Evolutionary conservation across 2,888 invertebrate species (phyloP), one percentile per base, ranked within the genome.

Genomic region (Anorthoa munda): DNA sequence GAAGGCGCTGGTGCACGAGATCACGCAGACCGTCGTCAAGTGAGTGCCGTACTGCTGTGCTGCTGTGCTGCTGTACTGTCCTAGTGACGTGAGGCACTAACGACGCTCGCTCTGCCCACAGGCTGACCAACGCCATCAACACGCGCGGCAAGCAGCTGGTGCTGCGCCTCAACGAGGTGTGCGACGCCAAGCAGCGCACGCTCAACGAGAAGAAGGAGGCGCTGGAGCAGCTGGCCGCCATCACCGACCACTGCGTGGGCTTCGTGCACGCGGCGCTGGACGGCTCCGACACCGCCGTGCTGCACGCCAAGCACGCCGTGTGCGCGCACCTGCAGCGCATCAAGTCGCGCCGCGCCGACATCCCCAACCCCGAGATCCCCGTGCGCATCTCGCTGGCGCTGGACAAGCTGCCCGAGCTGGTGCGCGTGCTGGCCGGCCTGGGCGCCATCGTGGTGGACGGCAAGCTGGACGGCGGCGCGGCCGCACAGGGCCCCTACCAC

Each of bases 321-420:
- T 83, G 87, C 85, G 87, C 88, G 83, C 98, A 98, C 94, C 96
- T 98, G 87, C 98, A 98, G 93, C 97, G 98, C 91, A 97, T 98
- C 89, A 98, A 98, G 94, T 97, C 97, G 88, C 97, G 98, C 80
- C 97, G 98, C 87, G 98, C 98, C 4, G 98, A 98, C 95, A 98
- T 98, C 91, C 98, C 98, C 83, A 98, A 98, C 97, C 98, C 98
- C 23, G 98, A 98, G 95, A 98, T 98, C 86, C 98, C 98, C 51
- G 98, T 98, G 83, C 97, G 98, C 89, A 98, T 98, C 92, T 97
- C 98, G 92, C 96, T 98, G 75, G 97, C 98, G 87, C 95, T 98
- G 81, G 98, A 98, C 92, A 98, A 98, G 96, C 97, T 98, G 88
- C 97, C 98, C 66, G 98, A 98, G 91, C 96, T 98, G 72, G 97